Evolutionary conservation across 2,113 vertebrate species (phyloP), one percentile per base, ranked within the genome.

Genomic region (Emydura subglobosa): DNA sequence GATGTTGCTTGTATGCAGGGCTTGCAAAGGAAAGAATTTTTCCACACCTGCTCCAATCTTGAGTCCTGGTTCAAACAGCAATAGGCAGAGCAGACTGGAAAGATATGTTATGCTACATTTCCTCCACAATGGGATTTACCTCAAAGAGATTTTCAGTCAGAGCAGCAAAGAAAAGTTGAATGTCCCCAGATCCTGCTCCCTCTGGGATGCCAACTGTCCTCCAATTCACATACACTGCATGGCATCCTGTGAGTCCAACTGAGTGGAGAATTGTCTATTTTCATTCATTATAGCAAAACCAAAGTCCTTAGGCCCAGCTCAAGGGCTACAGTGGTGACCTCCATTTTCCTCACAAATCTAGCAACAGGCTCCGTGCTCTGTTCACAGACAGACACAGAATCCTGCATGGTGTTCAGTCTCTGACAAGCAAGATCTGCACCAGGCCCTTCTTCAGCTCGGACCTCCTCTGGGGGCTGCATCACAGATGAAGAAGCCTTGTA

Each of bases 381-480:
- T 16, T 44, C 57, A 44, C 34, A 72, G 44, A 74, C 0, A 44
- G 0, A 0, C 39, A 85, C 1, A 1, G 0, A 2, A 27, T 72
- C 10, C 13, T 51, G 47, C n/a, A 42, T 47, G 8, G 29, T 51
- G n/a, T 51, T 57, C 17, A 44, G 27, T 47, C 80, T 74, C 59
- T 65, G 2, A 42, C 19, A 5, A 19, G 4, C 6, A 13, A 44
- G n/a, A n/a, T 54, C 47, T 89, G 14, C 27, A 9, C 50, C 47
- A 44, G 2, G 13, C 17, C 1, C 1, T 31, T 21, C 39, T 85
- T 84, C 49, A 59, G 5, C 51, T 82, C 50, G 13, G 42, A 25
- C 74, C 74, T 78, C 42, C 25, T 27, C 25, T 27, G 42, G 74
- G 25, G 24, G 7, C 42, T 39, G 16, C 21, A 39, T 17, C 22